phyloP scores from a whole-genome alignment of 2,888 invertebrate genomes.

The Agrenia bidenticulata region DNA sequence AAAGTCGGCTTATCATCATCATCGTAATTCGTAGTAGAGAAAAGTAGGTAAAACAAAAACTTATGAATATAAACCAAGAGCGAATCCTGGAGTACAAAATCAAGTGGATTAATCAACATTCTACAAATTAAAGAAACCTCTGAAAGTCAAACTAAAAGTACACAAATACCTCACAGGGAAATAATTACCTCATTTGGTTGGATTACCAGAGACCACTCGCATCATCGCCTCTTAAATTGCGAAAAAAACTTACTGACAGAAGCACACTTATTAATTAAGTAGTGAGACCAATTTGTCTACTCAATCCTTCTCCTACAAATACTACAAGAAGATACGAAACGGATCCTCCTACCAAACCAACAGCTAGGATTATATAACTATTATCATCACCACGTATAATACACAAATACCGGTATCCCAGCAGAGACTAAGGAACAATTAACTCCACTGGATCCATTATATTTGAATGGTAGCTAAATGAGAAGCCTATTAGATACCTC shows the following conservation, averaged over 20 bases:
- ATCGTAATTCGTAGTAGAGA: no score
- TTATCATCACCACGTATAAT: background rate
- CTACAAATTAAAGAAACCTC: background rate
- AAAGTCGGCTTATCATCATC: no score
- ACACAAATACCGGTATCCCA: background rate
- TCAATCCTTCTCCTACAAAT: background rate
- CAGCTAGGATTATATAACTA: background rate
- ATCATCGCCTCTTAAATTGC: background rate
- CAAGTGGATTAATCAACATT: slow-evolving; percentile 10
- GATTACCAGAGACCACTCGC: background rate
- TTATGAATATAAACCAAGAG: background rate
- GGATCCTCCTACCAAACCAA: background rate
- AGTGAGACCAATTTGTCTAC: slow-evolving; percentile 6
- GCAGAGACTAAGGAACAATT: background rate
- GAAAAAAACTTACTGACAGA: background rate
- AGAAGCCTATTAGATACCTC: background rate
- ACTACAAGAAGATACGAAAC: background rate
- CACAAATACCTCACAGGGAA: slow-evolving; percentile 16
- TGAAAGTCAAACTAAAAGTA: slow-evolving; percentile 2
- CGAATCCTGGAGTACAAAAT: slow-evolving; percentile 10
- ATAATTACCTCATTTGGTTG: slow-evolving; percentile 9
- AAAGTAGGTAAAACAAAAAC: background rate
- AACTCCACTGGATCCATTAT: slow-evolving; percentile 1
- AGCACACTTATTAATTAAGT: background rate
- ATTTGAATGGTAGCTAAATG: slow-evolving; percentile 7